Conservation (phyloP, 2,888 invertebrate genomes). For the Crepidodera aurea region DNA sequence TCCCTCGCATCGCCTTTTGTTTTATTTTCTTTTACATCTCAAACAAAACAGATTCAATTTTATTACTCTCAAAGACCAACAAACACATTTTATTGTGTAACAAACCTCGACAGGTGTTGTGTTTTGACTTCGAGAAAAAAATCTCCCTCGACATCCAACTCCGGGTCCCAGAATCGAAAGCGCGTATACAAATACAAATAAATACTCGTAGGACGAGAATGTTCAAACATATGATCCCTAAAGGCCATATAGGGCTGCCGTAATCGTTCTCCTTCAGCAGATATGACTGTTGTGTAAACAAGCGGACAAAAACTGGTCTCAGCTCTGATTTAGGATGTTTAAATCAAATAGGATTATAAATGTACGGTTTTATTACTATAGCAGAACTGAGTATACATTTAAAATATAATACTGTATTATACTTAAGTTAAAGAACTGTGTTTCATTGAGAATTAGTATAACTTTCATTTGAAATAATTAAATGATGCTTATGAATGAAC, state of each 20-base stretch:
- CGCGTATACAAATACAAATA: constrained; percentile 16
- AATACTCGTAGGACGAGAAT: constrained; percentile 12
- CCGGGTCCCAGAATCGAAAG: constrained; percentile 1
- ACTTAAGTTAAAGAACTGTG: too few species aligned
- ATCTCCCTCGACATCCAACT: constrained; percentile 5
- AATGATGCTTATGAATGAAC: too few species aligned
- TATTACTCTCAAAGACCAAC: constrained; percentile 24
- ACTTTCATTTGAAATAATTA: too few species aligned
- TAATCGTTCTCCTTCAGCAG: constrained; percentile 10
- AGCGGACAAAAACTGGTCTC: neutral
- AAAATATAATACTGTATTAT: too few species aligned
- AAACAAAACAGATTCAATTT: constrained; percentile 25
- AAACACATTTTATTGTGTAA: constrained; percentile 18
- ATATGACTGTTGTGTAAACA: constrained; percentile 1
- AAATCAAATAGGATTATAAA: constrained; percentile 9
- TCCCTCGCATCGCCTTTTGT: neutral
- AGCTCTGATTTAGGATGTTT: constrained; percentile 5
- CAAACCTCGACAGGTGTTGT: constrained; percentile 20
- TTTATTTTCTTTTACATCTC: constrained; percentile 8
- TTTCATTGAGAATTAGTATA: too few species aligned
- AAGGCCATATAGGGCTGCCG: neutral
- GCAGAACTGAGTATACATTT: too few species aligned
- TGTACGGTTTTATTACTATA: neutral
- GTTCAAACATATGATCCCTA: constrained; percentile 18
- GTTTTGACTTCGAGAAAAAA: constrained; percentile 5